Evolutionary conservation across 2,797 vertebrate species (phyloP), one percentile per base, ranked within the genome.

Genomic region (Kryptolebias ocellatus): DNA sequence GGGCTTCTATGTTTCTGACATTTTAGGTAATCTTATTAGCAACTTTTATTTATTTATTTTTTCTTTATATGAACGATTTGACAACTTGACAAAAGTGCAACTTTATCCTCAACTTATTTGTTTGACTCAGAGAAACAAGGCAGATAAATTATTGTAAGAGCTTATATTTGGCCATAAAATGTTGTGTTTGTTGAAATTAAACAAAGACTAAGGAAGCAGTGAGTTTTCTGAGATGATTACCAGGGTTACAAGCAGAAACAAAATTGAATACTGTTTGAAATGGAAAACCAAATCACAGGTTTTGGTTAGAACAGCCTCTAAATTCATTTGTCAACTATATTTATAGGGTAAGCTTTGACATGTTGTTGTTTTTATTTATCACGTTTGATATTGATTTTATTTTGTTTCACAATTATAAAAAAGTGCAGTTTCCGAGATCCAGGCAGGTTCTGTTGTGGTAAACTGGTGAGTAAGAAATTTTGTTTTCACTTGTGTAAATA

Each of bases 281-380:
- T 12, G 37, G 9, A 10, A 39, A 39, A 39, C 37, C 37, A 39
- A 11, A 39, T 39, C 10, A 12, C 37, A 39, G 11, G 37, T 39
- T 39, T 39, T 39, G 10, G 10, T 39, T 39, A 7, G 34, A 34
- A 39, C 9, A 24, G 20, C 20, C 20, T 24, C 20, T 10, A 39
- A 39, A 39, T 39, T 39, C 37, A 39, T 39, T 10, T 3, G 8
- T 62, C 37, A 24, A 18, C 47, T 20, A 12, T 49, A 62, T 39
- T 51, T 39, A 51, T 39, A 4, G 1, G n/a, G 14, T 47, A 28
- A 11, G 6, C 16, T 29, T 10, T 31, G 12, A 49, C 59, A 50
- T 37, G 29, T 24, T 37, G 49, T 39, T 61, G 14, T 50, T 53
- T 34, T 87, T 79, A 81, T 83, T 81, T 27, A 84, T 64, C 54